A percentile compares a stretch with the other conserved stretches of the same genome.
These are phyloP conservation scores for Bucorvus abyssinicus DNA, from an alignment of 2,797 vertebrate genomes.

Conservation along the genomic window DNA sequence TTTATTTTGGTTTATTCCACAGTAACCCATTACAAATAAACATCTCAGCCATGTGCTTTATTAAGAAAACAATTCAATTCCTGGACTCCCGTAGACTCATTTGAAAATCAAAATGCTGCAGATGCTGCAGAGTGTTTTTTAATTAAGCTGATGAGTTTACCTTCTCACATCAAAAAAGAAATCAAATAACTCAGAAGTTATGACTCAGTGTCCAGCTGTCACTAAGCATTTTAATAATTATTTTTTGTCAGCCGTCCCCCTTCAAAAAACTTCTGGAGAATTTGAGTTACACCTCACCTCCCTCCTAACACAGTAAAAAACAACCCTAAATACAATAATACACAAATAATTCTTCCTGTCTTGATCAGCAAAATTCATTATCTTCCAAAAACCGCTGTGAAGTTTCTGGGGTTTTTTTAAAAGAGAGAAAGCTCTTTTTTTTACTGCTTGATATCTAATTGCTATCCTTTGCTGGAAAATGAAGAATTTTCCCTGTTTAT, in stretches of 20 bases:
- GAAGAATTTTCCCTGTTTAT: background rate
- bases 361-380: background rate
- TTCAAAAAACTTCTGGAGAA: background rate
- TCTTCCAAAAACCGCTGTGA: background rate
- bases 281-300: background rate
- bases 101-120: slow-evolving; percentile 35
- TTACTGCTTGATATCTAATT: background rate
- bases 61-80: slow-evolving; percentile 35
- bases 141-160: slow-evolving; percentile 6
- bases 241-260: background rate
- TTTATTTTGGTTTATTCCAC: background rate
- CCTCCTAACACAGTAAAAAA: background rate
- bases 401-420: background rate
- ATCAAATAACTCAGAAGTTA: background rate
- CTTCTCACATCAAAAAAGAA: background rate
- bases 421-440: background rate
- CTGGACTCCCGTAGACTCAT: background rate
- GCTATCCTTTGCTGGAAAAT: background rate
- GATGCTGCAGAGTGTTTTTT: slow-evolving; percentile 17
- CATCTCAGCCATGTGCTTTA: background rate
- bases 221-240: background rate
- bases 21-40: slow-evolving; percentile 20
- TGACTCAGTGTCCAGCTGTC: background rate
- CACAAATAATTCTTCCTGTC: background rate
- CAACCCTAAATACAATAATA: background rate